Evolutionary conservation across 2,888 invertebrate genomes (phyloP).

Genomic region (Metacarcinus magister): DNA sequence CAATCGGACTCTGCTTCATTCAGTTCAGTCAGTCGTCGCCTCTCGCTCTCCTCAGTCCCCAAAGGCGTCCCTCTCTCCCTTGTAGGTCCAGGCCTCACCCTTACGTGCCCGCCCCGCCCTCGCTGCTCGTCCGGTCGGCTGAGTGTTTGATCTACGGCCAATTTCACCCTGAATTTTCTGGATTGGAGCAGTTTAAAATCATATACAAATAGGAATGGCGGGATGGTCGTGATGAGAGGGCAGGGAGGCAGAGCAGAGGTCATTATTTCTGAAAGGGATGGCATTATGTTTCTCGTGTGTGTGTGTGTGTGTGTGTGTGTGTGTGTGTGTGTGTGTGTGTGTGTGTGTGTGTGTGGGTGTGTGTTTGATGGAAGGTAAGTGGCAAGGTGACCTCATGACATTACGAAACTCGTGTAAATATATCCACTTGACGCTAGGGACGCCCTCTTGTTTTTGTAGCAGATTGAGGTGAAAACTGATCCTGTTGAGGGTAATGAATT

Average conservation of each 20-base stretch:
- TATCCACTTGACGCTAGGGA: background rate
- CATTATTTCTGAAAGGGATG: background rate
- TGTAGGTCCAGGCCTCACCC: background rate
- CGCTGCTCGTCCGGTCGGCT: constrained; percentile 41
- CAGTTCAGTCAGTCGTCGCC: background rate
- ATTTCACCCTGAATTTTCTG: constrained; percentile 57
- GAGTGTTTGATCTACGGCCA: constrained; percentile 65
- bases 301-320: constrained; percentile 46
- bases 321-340: constrained; percentile 59
- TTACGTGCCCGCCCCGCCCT: constrained; percentile 50
- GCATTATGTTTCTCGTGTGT: background rate
- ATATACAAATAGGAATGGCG: constrained; percentile 46
- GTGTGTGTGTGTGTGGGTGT: constrained; percentile 55
- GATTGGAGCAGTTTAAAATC: constrained; percentile 57
- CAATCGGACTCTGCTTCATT: background rate
- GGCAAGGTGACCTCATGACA: background rate
- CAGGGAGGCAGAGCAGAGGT: background rate
- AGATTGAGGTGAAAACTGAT: constrained; percentile 33
- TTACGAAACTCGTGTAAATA: constrained; percentile 27
- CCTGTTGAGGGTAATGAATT: constrained; percentile 11
- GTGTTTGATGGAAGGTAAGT: background rate
- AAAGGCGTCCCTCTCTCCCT: background rate
- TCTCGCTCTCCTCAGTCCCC: background rate
- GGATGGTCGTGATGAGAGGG: background rate
- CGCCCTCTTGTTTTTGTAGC: background rate